Conservation (phyloP, 2,113 vertebrate genomes). For the rat (Rattus norvegicus) region GRCr8 NC_086019.1:177176001-177176500, state of each 20-base stretch:
- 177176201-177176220: not conserved
- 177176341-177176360: not conserved
- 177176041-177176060: not conserved
- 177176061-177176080: not conserved
- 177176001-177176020: not conserved
- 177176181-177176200: not conserved
- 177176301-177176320: not conserved
- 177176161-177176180: not conserved
- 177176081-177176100: not conserved
- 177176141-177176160: rapidly evolving
- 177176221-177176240: not conserved
- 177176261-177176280: not conserved
- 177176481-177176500: too few relatives aligned
- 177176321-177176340: not conserved
- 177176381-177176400: slow-evolving; percentile 69
- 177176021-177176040: not conserved
- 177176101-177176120: not conserved
- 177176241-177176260: not conserved
- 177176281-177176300: slow-evolving; percentile 24
- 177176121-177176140: not conserved
- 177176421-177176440: not conserved
- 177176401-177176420: slow-evolving; percentile 10
- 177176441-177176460: slow-evolving; percentile 42
- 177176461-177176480: not conserved
- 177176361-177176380: slow-evolving; percentile 47